Evolutionary conservation across 2,113 vertebrate genomes (phyloP), one percentile per base, ranked within the genome.

Genomic region (Nibea coibor): DNA sequence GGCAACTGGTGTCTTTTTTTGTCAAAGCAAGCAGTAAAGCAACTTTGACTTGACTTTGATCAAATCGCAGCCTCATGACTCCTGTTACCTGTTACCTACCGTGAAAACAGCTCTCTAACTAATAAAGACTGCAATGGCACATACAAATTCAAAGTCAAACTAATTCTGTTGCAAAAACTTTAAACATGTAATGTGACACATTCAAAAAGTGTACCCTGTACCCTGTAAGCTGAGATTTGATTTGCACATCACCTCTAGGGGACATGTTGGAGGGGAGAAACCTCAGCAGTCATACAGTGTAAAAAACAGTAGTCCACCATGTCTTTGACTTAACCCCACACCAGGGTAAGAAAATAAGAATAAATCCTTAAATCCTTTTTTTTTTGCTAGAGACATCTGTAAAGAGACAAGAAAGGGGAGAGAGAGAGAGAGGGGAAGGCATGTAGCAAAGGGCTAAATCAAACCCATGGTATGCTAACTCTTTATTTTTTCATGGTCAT

Each of bases 1-100:
- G 19, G 71, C 63, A 81, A 74, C 63, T 2, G 3, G 31, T 73
- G 66, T 59, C 16, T 48, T 28, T 39, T 69, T 63, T 35, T 50
- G 39, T 26, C n/a, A 73, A 51, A 51, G 53, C 28, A 42, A 45
- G 47, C 1, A 59, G n/a, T 73, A 80, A 43, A 67, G 19, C 35
- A 53, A 53, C 11, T 51, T 80, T 65, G 51, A 66, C 28, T 28
- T 72, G 20, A 80, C 51, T 72, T 57, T 73, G 45, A 73, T 80
- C 43, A 66, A 17, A 56, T 35, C 17, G 59, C 11, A 17, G 31
- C 22, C n/a, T 67, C 72, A 39, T 20, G 45, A 50, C 28, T 73
- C 42, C 61, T 72, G 48, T 24, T 65, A 39, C 35, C 35, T 39
- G 35, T 39, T 42, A 56, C 10, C 31, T 4, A 17, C 35, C 9